phyloP scores from a whole-genome alignment of 2,888 invertebrate species.

The Amiota communis region DNA sequence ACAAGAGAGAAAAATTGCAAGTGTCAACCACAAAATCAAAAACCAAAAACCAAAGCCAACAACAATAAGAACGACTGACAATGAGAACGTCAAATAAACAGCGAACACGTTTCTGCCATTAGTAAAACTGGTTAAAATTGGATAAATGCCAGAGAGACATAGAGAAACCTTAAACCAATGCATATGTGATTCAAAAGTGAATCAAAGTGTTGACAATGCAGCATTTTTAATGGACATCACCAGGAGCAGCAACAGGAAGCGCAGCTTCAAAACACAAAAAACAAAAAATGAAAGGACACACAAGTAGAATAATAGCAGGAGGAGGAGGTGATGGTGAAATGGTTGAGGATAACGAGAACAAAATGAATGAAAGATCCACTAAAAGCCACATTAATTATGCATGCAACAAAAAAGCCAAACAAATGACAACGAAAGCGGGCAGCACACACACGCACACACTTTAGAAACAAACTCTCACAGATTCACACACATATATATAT shows the following conservation, averaged over 20 bases:
- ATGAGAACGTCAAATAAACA: slow-evolving; percentile 19
- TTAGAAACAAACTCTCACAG: too few relatives aligned
- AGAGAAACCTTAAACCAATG: not conserved
- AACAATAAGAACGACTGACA: too few relatives aligned
- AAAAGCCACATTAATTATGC: slow-evolving; percentile 68
- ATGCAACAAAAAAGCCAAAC: slow-evolving; percentile 46
- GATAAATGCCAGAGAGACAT: slow-evolving; percentile 35
- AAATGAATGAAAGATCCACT: slow-evolving; percentile 42
- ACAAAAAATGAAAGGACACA: slow-evolving; percentile 7
- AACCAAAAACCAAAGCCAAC: not conserved
- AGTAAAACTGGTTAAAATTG: slow-evolving; percentile 54
- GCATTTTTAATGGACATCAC: slow-evolving; percentile 36
- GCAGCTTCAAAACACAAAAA: slow-evolving; percentile 18
- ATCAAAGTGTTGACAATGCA: slow-evolving; percentile 24
- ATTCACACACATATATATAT: too few relatives aligned
- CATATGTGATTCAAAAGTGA: not conserved
- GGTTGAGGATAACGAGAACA: not conserved
- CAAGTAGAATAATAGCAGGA: too few relatives aligned
- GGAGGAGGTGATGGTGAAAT: too few relatives aligned
- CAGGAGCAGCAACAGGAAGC: slow-evolving; percentile 38
- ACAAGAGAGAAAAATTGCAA: not conserved
- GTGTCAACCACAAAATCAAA: slow-evolving; percentile 24
- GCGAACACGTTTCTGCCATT: slow-evolving; percentile 61
- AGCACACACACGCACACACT: not conserved
- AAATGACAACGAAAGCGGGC: slow-evolving; percentile 37